phyloP scores from a whole-genome alignment of 2,888 invertebrate genomes.

The Drosophila dives region DNA sequence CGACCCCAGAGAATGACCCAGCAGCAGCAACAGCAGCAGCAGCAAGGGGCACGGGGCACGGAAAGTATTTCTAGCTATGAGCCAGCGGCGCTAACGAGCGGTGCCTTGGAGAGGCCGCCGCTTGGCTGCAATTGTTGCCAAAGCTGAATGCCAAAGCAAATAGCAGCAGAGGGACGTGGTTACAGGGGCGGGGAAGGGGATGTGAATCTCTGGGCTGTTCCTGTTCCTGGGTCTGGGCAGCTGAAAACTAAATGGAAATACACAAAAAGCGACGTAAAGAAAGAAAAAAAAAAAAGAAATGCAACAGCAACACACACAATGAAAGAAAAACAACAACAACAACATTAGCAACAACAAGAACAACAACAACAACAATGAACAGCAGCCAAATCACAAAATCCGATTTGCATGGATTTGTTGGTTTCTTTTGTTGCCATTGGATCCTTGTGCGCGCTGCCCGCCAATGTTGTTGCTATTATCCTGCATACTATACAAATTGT shows the following conservation, averaged over 20 bases:
- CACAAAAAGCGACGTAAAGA: slow-evolving; percentile 47
- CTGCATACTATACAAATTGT: slow-evolving; percentile 48
- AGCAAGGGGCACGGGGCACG: background rate
- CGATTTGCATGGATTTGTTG: slow-evolving; percentile 84
- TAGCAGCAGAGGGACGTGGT: slow-evolving; percentile 61
- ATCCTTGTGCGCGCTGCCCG: slow-evolving; percentile 66
- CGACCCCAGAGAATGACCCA: slow-evolving; percentile 74
- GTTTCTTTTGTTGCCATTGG: slow-evolving; percentile 73
- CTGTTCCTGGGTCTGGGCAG: slow-evolving; percentile 50
- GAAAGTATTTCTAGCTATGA: slow-evolving; percentile 26
- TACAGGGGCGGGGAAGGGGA: background rate
- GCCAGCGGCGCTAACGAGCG: slow-evolving; percentile 75
- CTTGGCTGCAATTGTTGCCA: slow-evolving; percentile 79
- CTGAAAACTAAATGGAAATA: slow-evolving; percentile 76
- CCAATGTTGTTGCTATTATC: slow-evolving; percentile 63
- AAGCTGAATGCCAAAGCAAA: slow-evolving; percentile 81
- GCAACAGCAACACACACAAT: slow-evolving; percentile 39
- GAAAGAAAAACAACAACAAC: slow-evolving; percentile 23
- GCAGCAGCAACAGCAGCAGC: slow-evolving; percentile 20
- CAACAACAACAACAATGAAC: slow-evolving; percentile 33
- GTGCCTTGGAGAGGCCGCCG: slow-evolving; percentile 73
- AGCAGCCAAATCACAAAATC: slow-evolving; percentile 82
- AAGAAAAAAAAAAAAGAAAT: slow-evolving; percentile 1
- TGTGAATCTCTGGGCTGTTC: slow-evolving; percentile 4
- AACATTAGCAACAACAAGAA: slow-evolving; percentile 20